Conservation (phyloP, 64 coral and sea anemone genomes). For the Dendrophyllia cribrosa region DNA sequence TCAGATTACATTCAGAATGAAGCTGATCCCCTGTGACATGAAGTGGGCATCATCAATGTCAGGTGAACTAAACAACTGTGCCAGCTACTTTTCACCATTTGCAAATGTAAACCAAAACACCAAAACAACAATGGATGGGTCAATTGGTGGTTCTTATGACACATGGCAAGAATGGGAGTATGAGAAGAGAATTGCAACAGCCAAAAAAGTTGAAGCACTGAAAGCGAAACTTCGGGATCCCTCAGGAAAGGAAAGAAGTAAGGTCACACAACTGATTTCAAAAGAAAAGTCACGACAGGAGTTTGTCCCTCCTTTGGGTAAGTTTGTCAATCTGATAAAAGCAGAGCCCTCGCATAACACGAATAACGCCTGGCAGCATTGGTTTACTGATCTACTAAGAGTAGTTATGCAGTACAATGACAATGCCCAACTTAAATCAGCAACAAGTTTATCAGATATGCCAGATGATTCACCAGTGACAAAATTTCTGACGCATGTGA, state of each 20-base stretch:
- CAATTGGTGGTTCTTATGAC: background rate
- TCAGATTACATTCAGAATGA: background rate
- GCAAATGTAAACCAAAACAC: constrained; percentile 25
- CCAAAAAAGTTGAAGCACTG: constrained; percentile 26
- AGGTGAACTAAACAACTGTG: constrained; percentile 66
- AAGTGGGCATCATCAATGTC: constrained; percentile 65
- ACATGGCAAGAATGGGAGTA: constrained; percentile 67
- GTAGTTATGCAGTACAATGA: constrained; percentile 57
- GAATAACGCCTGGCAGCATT: constrained; percentile 76
- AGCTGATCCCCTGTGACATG: constrained; percentile 57
- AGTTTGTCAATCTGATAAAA: constrained; percentile 65
- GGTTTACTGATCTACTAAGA: constrained; percentile 47
- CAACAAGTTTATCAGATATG: constrained; percentile 19
- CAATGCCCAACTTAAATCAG: constrained; percentile 29
- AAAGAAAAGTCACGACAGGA: constrained; percentile 50
- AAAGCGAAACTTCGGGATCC: constrained; percentile 50
- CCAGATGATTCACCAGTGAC: constrained; percentile 13
- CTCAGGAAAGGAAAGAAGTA: constrained; percentile 11
- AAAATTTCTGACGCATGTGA: constrained; percentile 23
- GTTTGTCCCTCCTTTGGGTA: constrained; percentile 39
- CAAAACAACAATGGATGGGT: constrained; percentile 22
- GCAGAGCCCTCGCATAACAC: constrained; percentile 72
- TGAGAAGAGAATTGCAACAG: background rate
- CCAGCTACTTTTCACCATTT: constrained; percentile 16
- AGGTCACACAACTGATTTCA: constrained; percentile 32